These are phyloP conservation scores for Liodrosophila aerea DNA, from an alignment of 2,888 invertebrate genomes.

Conservation along the genomic window DNA sequence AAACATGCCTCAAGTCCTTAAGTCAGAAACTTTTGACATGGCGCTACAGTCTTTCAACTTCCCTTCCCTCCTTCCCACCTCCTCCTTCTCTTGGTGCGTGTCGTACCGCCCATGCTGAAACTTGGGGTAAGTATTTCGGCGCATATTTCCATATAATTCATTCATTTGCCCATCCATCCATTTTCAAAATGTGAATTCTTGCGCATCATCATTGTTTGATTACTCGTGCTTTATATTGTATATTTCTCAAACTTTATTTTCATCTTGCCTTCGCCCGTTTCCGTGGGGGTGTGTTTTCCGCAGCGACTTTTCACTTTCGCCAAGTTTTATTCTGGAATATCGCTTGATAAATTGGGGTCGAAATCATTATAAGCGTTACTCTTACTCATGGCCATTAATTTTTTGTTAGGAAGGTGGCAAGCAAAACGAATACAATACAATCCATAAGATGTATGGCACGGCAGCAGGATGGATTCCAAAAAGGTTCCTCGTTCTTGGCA, in stretches of 20 bases:
- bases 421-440: conserved; percentile 10
- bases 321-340: conserved; percentile 46
- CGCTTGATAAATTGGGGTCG: conserved; percentile 79
- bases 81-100: background rate
- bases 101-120: background rate
- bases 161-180: conserved; percentile 66
- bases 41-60: conserved; percentile 22
- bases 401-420: conserved; percentile 28
- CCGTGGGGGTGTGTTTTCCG: conserved; percentile 10
- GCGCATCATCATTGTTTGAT: conserved; percentile 80
- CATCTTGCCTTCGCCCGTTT: conserved; percentile 40
- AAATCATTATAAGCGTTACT: conserved; percentile 77
- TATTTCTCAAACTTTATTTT: conserved; percentile 53
- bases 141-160: conserved; percentile 73
- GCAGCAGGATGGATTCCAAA: background rate
- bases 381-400: conserved; percentile 72
- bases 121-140: conserved; percentile 28
- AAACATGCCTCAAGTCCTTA: conserved; percentile 71
- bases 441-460: conserved; percentile 11
- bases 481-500: conserved; percentile 9
- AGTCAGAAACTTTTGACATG: conserved; percentile 79
- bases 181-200: conserved; percentile 79
- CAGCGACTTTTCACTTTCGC: conserved; percentile 57
- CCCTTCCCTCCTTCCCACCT: background rate
- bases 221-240: conserved; percentile 69